A percentile compares a stretch with the other conserved stretches of the same genome.
Evolutionary conservation across 2,113 vertebrate genomes (phyloP).

Genomic region (Pangasianodon gigas): DNA sequence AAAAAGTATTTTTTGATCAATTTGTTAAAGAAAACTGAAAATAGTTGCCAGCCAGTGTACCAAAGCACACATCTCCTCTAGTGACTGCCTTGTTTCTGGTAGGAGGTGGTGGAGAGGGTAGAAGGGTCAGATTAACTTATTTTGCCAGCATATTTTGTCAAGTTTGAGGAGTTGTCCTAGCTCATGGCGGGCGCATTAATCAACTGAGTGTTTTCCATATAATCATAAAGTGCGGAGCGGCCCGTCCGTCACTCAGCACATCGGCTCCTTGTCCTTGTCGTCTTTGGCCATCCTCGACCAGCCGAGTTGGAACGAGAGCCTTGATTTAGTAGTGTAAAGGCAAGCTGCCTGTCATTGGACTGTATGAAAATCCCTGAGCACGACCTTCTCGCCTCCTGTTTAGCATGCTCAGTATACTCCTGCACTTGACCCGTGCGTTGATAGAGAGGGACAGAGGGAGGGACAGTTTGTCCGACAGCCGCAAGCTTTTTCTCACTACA

Average conservation of each 20-base stretch:
- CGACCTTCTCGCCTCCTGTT: slow-evolving; percentile 70
- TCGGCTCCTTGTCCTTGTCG: slow-evolving; percentile 54
- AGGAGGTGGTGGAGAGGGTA: neutral
- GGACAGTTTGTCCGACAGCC: slow-evolving; percentile 2
- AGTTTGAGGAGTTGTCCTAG: slow-evolving; percentile 48
- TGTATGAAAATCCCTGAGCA: slow-evolving; percentile 40
- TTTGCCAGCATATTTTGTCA: slow-evolving; percentile 39
- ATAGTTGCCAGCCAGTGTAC: slow-evolving; percentile 25
- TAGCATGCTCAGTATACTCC: slow-evolving; percentile 65
- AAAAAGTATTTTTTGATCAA: neutral
- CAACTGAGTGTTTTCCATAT: slow-evolving; percentile 59
- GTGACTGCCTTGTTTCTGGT: slow-evolving; percentile 9
- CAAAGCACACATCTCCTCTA: neutral
- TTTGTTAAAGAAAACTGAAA: neutral
- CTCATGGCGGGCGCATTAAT: slow-evolving; percentile 48
- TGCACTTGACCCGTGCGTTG: slow-evolving; percentile 64
- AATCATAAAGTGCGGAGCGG: slow-evolving; percentile 52
- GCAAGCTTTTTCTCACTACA: slow-evolving; percentile 17
- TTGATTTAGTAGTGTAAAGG: slow-evolving; percentile 52
- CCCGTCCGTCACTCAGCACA: slow-evolving; percentile 51
- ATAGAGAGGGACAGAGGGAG: slow-evolving; percentile 47
- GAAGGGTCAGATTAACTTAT: slow-evolving; percentile 37
- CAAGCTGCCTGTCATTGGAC: slow-evolving; percentile 50
- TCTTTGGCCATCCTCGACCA: slow-evolving; percentile 46
- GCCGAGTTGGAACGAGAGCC: slow-evolving; percentile 37